A percentile compares a stretch with the other conserved stretches of the same genome.
Evolutionary conservation across 1,140 invertebrate genomes (phyloP).

Genomic region (Drosophila ambigua): DNA sequence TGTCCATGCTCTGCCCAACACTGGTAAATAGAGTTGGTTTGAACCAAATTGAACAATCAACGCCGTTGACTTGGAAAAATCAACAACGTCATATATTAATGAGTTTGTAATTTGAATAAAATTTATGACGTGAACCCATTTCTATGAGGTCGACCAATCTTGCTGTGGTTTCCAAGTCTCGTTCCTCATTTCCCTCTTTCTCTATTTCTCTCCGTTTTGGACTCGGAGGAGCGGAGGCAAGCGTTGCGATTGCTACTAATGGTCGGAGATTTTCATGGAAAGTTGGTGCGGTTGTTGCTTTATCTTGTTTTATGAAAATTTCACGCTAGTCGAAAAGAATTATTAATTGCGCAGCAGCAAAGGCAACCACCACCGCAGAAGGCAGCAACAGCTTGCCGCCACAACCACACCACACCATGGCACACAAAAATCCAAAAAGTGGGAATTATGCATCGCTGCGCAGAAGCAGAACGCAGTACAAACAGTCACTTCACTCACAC

Average conservation of each 20-base stretch:
- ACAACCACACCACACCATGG: constrained; percentile 27
- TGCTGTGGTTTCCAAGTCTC: constrained; percentile 51
- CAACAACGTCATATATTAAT: constrained; percentile 56
- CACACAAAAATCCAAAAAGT: constrained; percentile 60
- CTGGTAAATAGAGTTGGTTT: no score
- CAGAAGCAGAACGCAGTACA: constrained; percentile 73
- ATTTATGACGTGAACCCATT: constrained; percentile 75
- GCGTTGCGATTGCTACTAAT: constrained; percentile 61
- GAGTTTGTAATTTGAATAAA: constrained; percentile 67
- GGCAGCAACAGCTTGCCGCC: constrained; percentile 24
- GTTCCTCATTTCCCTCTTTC: not conserved
- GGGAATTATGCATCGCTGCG: constrained; percentile 81
- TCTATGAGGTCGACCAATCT: constrained; percentile 55
- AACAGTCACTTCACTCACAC: constrained; percentile 13
- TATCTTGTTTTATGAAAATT: constrained; percentile 79
- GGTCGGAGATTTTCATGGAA: constrained; percentile 71
- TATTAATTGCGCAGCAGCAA: constrained; percentile 77
- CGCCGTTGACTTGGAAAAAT: not conserved
- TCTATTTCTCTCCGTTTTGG: constrained; percentile 9
- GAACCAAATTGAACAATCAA: constrained; percentile 37
- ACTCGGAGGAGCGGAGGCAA: constrained; percentile 39
- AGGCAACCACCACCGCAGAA: constrained; percentile 28
- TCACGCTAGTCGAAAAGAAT: constrained; percentile 80
- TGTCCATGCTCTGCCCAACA: no score
- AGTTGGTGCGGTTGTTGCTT: constrained; percentile 68